These are phyloP conservation scores for Plumapathes pennacea DNA, from an alignment of 92 coral and sea anemone genomes.

Conservation along the genomic window DNA sequence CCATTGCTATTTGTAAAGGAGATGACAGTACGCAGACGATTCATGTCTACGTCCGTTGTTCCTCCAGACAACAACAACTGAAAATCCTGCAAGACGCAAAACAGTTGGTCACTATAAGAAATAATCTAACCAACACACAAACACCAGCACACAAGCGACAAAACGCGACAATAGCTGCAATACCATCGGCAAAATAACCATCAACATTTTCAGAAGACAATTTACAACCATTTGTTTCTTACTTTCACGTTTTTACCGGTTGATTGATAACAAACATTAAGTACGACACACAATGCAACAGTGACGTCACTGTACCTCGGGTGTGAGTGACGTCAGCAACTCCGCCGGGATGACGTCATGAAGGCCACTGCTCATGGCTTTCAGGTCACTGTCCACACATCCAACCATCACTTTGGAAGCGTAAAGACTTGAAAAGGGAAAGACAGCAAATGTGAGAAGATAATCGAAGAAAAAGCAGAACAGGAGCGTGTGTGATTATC, in stretches of 20 bases:
- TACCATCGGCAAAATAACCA: neutral
- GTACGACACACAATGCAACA: neutral
- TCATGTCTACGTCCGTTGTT: slow-evolving; percentile 84
- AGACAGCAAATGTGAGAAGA: neutral
- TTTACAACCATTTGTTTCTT: too few species aligned
- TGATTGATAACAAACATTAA: neutral
- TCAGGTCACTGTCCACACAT: slow-evolving; percentile 73
- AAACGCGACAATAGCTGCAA: neutral
- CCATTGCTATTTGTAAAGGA: slow-evolving; percentile 89
- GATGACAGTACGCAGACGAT: slow-evolving; percentile 74
- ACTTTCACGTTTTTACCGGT: too few species aligned
- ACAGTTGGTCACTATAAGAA: too few species aligned
- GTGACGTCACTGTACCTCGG: too few species aligned
- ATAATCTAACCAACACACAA: too few species aligned
- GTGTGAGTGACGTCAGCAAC: slow-evolving; percentile 63
- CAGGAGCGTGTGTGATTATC: too few species aligned
- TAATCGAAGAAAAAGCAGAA: neutral
- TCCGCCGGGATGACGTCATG: slow-evolving; percentile 85
- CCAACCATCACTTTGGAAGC: slow-evolving; percentile 87
- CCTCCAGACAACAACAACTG: slow-evolving; percentile 86
- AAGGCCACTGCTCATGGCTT: slow-evolving; percentile 73
- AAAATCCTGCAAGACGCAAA: slow-evolving; percentile 75
- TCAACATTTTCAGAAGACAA: too few species aligned
- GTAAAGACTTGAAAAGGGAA: slow-evolving; percentile 40
- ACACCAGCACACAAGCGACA: neutral